Evolutionary conservation across 2,113 vertebrate genomes (phyloP).

Genomic region (Peromyscus californicus): DNA sequence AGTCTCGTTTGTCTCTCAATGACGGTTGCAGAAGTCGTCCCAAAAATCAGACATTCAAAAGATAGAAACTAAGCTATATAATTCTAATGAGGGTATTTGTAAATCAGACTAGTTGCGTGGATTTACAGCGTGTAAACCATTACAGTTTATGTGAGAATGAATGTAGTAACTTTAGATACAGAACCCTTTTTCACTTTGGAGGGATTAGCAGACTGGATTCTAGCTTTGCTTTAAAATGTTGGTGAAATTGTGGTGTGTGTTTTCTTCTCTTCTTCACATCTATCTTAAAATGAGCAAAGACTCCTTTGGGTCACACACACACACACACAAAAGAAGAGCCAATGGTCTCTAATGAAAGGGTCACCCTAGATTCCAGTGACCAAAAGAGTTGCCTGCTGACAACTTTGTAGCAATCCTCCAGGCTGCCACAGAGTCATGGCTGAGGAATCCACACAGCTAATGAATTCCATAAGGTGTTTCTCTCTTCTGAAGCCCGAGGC

Average conservation of each 20-base stretch:
- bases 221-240: neutral
- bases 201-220: neutral
- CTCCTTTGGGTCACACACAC: neutral
- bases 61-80: neutral
- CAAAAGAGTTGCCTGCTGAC: neutral
- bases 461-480: slow-evolving; percentile 54
- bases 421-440: neutral
- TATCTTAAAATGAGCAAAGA: neutral
- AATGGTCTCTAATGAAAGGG: neutral
- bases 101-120: neutral
- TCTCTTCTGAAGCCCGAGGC: neutral
- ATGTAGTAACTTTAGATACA: neutral
- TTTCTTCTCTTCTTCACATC: neutral
- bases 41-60: neutral
- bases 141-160: neutral
- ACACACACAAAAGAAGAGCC: slow-evolving; percentile 23
- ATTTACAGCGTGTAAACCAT: neutral
- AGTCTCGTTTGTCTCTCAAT: neutral
- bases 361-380: neutral
- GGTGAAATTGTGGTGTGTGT: neutral
- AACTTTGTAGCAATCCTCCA: neutral
- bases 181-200: neutral
- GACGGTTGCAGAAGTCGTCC: neutral
- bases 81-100: slow-evolving; percentile 26
- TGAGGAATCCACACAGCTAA: slow-evolving; percentile 55